Base-by-base conservation (phyloP, 2,888 invertebrate species). In the Cephus sareptanus region DNA sequence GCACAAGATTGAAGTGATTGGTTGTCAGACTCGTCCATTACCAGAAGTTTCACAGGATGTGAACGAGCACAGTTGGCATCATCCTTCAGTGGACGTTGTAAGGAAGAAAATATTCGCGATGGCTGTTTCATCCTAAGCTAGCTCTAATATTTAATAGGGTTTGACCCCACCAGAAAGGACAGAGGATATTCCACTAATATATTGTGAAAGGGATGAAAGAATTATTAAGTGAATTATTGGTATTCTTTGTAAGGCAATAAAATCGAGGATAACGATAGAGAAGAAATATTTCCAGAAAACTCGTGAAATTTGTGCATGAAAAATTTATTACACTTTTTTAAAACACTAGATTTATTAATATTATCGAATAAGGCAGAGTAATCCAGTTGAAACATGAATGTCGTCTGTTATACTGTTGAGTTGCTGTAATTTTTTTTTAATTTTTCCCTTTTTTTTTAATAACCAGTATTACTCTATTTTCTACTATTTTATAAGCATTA, bases 1-100 rank as follows among this genome's bases (percentile, higher is more conserved):
- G 78, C 91, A 91, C 79, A 89, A 88, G 83, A 89, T 92, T 71
- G 89, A 89, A 80, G 87, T 92, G 12, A 86, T 91, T 75, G 91
- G 90, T 68, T 89, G 89, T 78, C 88, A 89, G 82, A 88, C 89
- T 13, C 83, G 85, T 77, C 87, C 89, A 23, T 74, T 86, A 30
- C 86, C 87, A n/a, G 80, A 84, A 70, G 35, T 80, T 34, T 76
- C 81, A 34, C 31, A 79, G 69, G 83, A 80, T 30, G 73, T 79
- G 3, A 82, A 81, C 1, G 83, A 85, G 30, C 83, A 84, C 76
- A 83, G 78, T 56, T 87, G 87, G 86, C 81, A 87, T 77, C 87
- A 90, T 80, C 80, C 85, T 23, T 88, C 89, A 6, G 82, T 87
- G 30, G 86, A 85, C 74, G 81, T 82, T n/a, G 86, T 89, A 74